Base-by-base conservation (phyloP, 2,888 invertebrate genomes). In the Dasypolia templi region DNA sequence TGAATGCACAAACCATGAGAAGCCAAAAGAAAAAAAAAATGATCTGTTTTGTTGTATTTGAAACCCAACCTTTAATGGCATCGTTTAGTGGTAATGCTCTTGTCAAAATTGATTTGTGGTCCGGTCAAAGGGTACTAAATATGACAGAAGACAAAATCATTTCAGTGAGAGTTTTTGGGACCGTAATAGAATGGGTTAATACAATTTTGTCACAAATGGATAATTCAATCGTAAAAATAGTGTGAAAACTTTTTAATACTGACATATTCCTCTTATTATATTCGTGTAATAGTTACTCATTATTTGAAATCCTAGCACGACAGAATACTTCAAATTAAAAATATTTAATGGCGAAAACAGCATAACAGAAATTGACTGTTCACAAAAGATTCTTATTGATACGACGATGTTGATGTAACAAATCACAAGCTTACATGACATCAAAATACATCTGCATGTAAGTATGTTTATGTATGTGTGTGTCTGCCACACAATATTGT, bases 21-120 rank as follows among this genome's bases (percentile, higher is more conserved):
- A n/a, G n/a, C n/a, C n/a, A n/a, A n/a, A n/a, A n/a, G n/a, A n/a
- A n/a, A n/a, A n/a, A n/a, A n/a, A 69, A 74, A 53, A 83, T 71
- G 81, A 77, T 83, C 77, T 79, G 84, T 83, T 83, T 78, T 72
- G 82, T 72, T 82, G 70, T 72, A 86, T 86, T 77, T 83, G 63
- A 72, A 83, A 86, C 61, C 81, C 65, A 74, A 76, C 74, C 72
- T 81, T 76, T 75, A 79, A 80, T 69, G 81, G 42, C 58, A 39
- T 71, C 69, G 59, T 79, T 79, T 58, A 42, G 26, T 51, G 59
- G 42, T 62, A 65, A 61, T 67, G 17, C 55, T 71, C 22, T 26
- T 29, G 51, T 55, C 58, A 44, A 58, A 70, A 74, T 74, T 66
- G 65, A 82, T 78, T 85, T 61, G 19, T 26, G 26, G 51, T 53